Conservation (phyloP, 2,797 vertebrate genomes). For the Sciurus carolinensis region DNA sequence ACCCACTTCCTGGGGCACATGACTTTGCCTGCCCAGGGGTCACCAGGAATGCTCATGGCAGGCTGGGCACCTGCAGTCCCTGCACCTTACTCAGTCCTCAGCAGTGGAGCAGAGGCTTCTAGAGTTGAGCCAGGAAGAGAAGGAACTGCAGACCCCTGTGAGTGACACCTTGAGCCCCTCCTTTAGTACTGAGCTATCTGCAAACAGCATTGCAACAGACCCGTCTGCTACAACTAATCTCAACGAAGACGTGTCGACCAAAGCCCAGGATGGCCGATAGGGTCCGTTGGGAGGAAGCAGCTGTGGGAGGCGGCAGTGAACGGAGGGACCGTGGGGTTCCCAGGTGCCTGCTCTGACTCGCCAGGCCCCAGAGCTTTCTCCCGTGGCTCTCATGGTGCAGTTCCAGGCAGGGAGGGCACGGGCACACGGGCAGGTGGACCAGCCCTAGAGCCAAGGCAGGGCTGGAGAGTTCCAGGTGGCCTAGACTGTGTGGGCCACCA, state of each 20-base stretch:
- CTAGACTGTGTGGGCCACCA: neutral
- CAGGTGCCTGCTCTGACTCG: neutral
- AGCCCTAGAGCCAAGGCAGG: neutral
- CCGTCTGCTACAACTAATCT: neutral
- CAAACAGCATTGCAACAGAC: neutral
- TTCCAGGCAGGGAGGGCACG: neutral
- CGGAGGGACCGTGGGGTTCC: neutral
- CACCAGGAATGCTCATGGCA: no score
- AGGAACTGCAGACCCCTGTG: neutral
- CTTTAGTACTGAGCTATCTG: no score
- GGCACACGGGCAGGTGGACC: fast-evolving
- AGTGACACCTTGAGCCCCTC: neutral
- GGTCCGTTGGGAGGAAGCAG: neutral
- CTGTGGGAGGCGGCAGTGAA: neutral
- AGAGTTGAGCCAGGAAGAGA: neutral
- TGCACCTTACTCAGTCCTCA: fast-evolving
- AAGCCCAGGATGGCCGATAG: neutral
- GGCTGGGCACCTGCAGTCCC: neutral
- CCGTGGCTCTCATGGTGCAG: no score
- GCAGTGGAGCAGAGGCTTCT: neutral
- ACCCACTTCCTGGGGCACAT: neutral
- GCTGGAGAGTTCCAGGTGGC: neutral
- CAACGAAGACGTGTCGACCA: neutral
- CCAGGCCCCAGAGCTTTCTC: no score
- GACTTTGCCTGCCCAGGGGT: neutral